Evolutionary conservation across 2,113 vertebrate genomes (phyloP), one percentile per base, ranked within the genome.

Genomic region (Microcebus lehilahytsara): DNA sequence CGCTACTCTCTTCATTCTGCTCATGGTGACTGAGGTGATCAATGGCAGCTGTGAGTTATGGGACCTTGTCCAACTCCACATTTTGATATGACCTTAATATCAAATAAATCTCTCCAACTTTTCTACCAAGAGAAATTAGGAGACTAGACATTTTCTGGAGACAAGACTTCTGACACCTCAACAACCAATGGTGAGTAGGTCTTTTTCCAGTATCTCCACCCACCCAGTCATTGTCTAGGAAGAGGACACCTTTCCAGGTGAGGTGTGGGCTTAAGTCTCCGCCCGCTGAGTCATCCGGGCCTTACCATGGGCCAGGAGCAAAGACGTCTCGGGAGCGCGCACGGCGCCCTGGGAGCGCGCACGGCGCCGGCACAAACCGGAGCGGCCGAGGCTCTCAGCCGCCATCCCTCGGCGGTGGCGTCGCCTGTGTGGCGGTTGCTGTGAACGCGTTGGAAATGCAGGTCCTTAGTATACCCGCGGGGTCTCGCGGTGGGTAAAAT

Each of bases 401-500:
- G 34, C 90, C 19, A 10, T 13, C 75, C 89, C 62, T 42, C 20
- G 1, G 6, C 49, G 32, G 4, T 37, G 27, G 34, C 25, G 22
- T 46, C 4, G 3, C 37, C 93, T n/a, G 5, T n/a, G 0, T 20
- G 71, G 91, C 74, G 96, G 56, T 56, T 93, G 71, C 92, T 46
- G 12, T 32, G 46, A 64, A 83, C 32, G 62, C 78, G 66, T 60
- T 93, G 53, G 95, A 96, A 93, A 95, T 19, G 34, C 7, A 40
- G 85, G 60, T 83, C 51, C 77, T 37, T 93, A 46, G 60, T 37
- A 86, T 97, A 93, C 42, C 49, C 37, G 51, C 0, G 2, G 87
- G 64, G 37, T 80, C 56, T 95, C n/a, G 1, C 62, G 85, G 91
- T 98, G 95, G 92, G 85, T 37, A 92, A 96, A 98, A 95, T 2